These are phyloP conservation scores for Listronotus bonariensis DNA, from an alignment of 1,140 invertebrate species.

Conservation along the genomic window DNA sequence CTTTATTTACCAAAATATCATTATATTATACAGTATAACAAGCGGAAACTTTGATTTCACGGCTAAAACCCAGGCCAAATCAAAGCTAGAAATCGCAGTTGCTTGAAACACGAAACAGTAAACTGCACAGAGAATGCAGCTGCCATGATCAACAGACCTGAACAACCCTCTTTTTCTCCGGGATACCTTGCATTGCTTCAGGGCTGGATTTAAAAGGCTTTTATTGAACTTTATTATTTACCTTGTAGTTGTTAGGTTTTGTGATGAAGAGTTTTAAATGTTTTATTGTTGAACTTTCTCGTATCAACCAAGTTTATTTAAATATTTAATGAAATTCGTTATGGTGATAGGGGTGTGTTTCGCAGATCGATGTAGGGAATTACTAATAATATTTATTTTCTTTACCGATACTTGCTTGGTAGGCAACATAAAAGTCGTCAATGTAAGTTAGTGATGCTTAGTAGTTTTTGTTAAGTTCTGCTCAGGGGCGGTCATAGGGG, in stretches of 20 bases:
- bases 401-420: no score
- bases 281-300: no score
- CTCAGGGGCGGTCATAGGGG: no score
- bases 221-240: not conserved
- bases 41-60: conserved; percentile 48
- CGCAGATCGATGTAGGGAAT: no score
- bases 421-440: no score
- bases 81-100: conserved; percentile 39
- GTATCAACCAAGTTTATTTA: no score
- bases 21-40: conserved; percentile 27
- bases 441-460: no score
- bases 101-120: conserved; percentile 32
- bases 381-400: no score
- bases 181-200: conserved; percentile 16
- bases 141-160: conserved; percentile 50
- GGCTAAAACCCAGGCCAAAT: conserved; percentile 32
- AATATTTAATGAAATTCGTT: no score
- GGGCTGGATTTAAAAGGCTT: conserved; percentile 25
- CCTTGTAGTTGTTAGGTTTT: not conserved
- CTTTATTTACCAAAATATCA: not conserved
- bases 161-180: conserved; percentile 43
- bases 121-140: conserved; percentile 33
- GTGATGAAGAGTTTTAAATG: conserved; percentile 2
- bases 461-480: no score
- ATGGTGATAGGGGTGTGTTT: no score